These are phyloP conservation scores for Leptatherina wallacei DNA, from an alignment of 2,797 vertebrate genomes.

Conservation along the genomic window DNA sequence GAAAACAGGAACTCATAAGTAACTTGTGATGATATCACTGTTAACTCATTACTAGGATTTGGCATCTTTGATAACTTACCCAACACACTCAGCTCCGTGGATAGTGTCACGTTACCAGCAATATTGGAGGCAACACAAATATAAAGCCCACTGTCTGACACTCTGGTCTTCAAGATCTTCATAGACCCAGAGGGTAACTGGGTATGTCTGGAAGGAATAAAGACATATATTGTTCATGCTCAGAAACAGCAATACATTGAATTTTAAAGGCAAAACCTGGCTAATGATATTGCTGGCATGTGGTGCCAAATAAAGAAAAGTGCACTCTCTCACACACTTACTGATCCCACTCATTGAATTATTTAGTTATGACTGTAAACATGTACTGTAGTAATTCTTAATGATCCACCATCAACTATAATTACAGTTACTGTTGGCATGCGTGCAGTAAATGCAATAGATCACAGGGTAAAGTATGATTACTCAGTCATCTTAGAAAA, in stretches of 20 bases:
- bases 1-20: neutral
- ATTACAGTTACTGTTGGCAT: constrained; percentile 55
- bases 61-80: constrained; percentile 80
- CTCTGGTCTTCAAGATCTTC: constrained; percentile 89
- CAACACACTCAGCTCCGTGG: constrained; percentile 86
- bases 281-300: neutral
- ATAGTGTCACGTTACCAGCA: constrained; percentile 92
- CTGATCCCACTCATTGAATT: constrained; percentile 32
- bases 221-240: constrained; percentile 4
- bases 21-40: neutral
- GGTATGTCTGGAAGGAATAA: constrained; percentile 85
- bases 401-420: constrained; percentile 63
- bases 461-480: constrained; percentile 72
- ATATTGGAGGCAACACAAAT: constrained; percentile 95
- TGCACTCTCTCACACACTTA: neutral
- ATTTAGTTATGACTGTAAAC: constrained; percentile 34
- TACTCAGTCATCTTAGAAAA: constrained; percentile 65
- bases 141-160: constrained; percentile 92
- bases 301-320: constrained; percentile 13
- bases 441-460: constrained; percentile 43
- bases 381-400: constrained; percentile 38
- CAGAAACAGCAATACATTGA: constrained; percentile 22
- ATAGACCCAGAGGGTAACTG: constrained; percentile 93
- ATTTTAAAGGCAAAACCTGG: neutral
- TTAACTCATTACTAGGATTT: neutral